Evolutionary conservation across 2,888 invertebrate species (phyloP).

Genomic region (Euzetes globulus): DNA sequence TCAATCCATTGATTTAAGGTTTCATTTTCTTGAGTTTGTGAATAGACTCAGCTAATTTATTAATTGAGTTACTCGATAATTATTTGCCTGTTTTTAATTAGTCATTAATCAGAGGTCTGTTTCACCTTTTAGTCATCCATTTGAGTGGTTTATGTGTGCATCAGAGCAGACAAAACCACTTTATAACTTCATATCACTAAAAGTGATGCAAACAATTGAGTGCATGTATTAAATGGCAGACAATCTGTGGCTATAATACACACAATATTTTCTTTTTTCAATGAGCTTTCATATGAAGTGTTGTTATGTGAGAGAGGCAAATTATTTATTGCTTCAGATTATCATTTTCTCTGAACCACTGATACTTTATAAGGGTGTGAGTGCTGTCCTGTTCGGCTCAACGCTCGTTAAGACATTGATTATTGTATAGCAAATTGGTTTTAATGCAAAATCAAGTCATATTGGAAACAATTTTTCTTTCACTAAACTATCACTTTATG

Average conservation of each 20-base stretch:
- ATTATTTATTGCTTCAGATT: constrained; percentile 13
- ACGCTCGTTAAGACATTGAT: background rate
- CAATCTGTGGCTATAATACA: background rate
- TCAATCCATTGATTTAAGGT: too few relatives aligned
- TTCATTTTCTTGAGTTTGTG: background rate
- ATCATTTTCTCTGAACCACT: background rate
- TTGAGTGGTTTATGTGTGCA: background rate
- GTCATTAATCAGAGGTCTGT: background rate
- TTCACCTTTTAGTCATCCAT: background rate
- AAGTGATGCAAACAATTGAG: background rate
- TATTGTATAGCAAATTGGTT: background rate
- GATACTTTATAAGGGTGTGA: constrained; percentile 22
- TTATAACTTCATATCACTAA: background rate
- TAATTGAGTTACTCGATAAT: background rate
- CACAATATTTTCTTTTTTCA: background rate
- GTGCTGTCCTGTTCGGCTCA: background rate
- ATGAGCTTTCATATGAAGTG: background rate
- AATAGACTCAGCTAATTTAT: background rate
- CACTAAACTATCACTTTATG: background rate
- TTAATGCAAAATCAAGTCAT: constrained; percentile 11
- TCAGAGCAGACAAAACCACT: constrained; percentile 1
- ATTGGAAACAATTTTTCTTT: background rate
- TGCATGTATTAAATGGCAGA: constrained; percentile 5
- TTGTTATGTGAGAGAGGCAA: background rate
- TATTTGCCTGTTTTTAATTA: background rate